phyloP scores from a whole-genome alignment of 2,888 invertebrate genomes.

The Standfussiana lucernea region DNA sequence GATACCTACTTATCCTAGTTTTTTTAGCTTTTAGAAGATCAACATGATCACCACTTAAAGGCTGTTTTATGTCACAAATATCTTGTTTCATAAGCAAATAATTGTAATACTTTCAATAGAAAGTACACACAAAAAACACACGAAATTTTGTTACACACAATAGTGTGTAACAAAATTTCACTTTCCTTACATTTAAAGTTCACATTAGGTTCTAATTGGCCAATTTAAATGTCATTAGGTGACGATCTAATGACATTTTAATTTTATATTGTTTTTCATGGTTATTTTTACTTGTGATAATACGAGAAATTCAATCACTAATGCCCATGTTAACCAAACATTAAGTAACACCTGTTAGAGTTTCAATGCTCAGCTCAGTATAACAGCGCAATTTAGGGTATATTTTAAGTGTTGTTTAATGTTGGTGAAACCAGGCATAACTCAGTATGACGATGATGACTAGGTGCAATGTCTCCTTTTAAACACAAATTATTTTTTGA shows the following conservation, averaged over 20 bases:
- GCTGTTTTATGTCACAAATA: background rate
- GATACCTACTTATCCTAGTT: background rate
- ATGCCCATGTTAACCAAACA: background rate
- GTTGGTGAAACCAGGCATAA: background rate
- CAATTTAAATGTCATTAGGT: conserved; percentile 25
- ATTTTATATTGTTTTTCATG: background rate
- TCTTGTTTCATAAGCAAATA: background rate
- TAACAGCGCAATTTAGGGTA: background rate
- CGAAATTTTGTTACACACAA: no score
- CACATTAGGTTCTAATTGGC: background rate
- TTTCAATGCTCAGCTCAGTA: background rate
- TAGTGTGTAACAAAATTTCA: background rate
- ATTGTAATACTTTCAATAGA: no score
- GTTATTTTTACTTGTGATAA: background rate
- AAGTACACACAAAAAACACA: no score
- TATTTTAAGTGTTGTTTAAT: background rate
- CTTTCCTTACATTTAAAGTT: background rate
- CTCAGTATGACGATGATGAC: background rate
- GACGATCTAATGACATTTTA: conserved; percentile 23
- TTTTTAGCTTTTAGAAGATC: background rate
- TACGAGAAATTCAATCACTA: background rate
- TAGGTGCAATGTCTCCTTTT: background rate
- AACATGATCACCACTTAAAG: background rate
- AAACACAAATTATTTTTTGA: conserved; percentile 1
- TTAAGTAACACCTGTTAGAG: background rate